Evolutionary conservation across 2,888 invertebrate genomes (phyloP).

Genomic region (Cryptophagus acutangulus): DNA sequence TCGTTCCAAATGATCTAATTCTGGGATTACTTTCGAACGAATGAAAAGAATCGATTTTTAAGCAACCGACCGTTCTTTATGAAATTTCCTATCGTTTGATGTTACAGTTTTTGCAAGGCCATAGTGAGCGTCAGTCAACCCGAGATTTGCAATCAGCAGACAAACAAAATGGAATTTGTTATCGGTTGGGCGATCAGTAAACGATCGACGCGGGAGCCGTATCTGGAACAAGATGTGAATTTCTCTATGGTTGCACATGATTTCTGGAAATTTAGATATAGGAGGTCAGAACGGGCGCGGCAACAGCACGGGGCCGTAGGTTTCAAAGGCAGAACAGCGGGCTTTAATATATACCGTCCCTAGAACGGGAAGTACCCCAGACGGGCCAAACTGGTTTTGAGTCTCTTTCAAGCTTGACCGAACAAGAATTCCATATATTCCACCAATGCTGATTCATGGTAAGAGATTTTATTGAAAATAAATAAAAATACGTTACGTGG

Average conservation of each 20-base stretch:
- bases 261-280: conserved; percentile 3
- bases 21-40: no score
- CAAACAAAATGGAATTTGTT: conserved; percentile 1
- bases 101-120: no score
- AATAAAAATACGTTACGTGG: no score
- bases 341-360: conserved; percentile 1
- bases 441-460: conserved; percentile 17
- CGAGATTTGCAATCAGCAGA: not conserved
- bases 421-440: conserved; percentile 24
- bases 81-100: no score
- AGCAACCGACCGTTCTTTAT: no score
- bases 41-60: no score
- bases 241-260: conserved; percentile 6
- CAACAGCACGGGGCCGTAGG: conserved; percentile 4
- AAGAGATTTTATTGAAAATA: not conserved
- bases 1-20: no score
- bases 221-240: conserved; percentile 3
- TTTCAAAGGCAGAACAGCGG: conserved; percentile 7
- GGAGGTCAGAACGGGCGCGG: conserved; percentile 1
- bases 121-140: no score
- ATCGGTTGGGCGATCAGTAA: conserved; percentile 2
- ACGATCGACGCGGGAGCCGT: conserved; percentile 12
- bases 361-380: conserved; percentile 5
- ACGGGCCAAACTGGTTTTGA: conserved; percentile 22
- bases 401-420: conserved; percentile 16